Percentiles rank a stretch among this genome's conserved stretches.
phyloP scores from a whole-genome alignment of 2,113 vertebrate species.

The Gymnobelideus leadbeateri region DNA sequence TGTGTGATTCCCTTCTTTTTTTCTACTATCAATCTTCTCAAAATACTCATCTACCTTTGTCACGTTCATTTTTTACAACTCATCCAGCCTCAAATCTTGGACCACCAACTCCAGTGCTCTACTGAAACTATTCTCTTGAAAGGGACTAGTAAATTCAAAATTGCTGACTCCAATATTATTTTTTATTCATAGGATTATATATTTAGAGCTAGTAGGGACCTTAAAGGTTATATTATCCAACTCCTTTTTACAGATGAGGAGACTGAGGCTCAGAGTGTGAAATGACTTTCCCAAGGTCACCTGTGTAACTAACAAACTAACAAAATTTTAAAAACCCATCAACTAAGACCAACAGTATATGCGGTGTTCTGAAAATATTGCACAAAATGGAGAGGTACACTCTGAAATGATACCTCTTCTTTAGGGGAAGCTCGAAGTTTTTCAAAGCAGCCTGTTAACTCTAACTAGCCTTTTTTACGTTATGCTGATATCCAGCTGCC shows the following conservation, averaged over 20 bases:
- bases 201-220: not conserved
- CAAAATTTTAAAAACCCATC: not conserved
- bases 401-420: not conserved
- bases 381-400: not conserved
- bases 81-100: not conserved
- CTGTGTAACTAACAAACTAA: not conserved
- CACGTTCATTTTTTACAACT: not conserved
- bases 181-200: not conserved
- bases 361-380: not conserved
- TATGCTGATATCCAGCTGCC: not conserved
- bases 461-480: not conserved
- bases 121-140: not conserved
- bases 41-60: not conserved
- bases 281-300: not conserved
- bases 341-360: not conserved
- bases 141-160: not conserved
- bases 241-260: not conserved
- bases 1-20: not conserved
- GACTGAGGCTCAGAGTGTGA: not conserved
- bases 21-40: not conserved
- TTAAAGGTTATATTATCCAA: not conserved
- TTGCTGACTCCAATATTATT: not conserved
- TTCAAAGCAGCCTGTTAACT: not conserved
- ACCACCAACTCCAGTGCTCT: not conserved
- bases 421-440: not conserved